Base-by-base conservation (phyloP, 2,797 vertebrate species). In the Ceryle rudis region DNA sequence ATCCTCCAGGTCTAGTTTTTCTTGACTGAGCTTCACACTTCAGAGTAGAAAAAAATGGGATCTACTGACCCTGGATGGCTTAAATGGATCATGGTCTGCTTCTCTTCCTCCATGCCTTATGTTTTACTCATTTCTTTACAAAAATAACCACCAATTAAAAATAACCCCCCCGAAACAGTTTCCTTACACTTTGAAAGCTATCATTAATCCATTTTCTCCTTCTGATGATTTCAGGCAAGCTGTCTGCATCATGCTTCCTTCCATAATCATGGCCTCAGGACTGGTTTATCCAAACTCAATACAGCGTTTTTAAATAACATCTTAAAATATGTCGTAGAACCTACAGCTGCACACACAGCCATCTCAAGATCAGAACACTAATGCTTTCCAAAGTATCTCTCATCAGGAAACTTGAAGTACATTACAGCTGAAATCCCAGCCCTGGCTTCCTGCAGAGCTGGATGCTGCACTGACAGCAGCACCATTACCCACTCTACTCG, bases 131-230 rank as follows among this genome's bases (percentile, higher is more conserved):
- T 65, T 82, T 78, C 23, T 82, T 85, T 35, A 58, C 20, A 71
- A 75, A 84, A 90, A 12, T 9, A 70, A 47, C 28, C 28, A 73
- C n/a, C 20, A 77, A 55, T 51, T 69, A 82, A 81, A 88, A 78
- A 64, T 0, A 49, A 42, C 72, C 62, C 37, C 1, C 11, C 3
- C 14, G 57, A 85, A 11, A 6, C 9, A 23, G 12, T 54, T 90
- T 72, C 28, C 55, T 72, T 51, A 65, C 6, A 37, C 86, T 93
- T 69, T 81, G 81, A 94, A 92, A 95, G 35, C 39, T 58, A 75
- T 91, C n/a, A 74, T 79, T 92, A 93, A 94, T 90, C 66, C 61
- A 69, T 96, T 93, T 95, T 79, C 70, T 90, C 44, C 46, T 80
- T 47, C 62, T 88, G 47, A 35, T 79, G 61, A 69, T 95, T 52